phyloP scores from a whole-genome alignment of 2,113 vertebrate species.

The Albula goreensis region DNA sequence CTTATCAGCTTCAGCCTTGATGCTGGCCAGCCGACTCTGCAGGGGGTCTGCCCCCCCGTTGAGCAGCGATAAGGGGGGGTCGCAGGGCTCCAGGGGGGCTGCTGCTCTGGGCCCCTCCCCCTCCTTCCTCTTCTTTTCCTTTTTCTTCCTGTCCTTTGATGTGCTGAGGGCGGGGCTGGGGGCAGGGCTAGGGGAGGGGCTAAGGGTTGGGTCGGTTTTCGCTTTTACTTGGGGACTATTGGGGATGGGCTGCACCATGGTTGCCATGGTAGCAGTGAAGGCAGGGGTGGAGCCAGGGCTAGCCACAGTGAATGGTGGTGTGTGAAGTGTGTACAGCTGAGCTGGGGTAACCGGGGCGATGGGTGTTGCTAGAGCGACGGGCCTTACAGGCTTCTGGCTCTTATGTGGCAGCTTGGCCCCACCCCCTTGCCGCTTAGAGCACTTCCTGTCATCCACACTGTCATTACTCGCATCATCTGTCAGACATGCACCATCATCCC shows the following conservation, averaged over 20 bases:
- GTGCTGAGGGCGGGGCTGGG: slow-evolving; percentile 82
- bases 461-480: slow-evolving; percentile 92
- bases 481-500: slow-evolving; percentile 87
- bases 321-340: slow-evolving; percentile 83
- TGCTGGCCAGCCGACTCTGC: slow-evolving; percentile 95
- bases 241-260: slow-evolving; percentile 88
- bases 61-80: slow-evolving; percentile 35
- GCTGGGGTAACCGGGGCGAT: slow-evolving; percentile 65
- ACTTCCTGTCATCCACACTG: slow-evolving; percentile 89
- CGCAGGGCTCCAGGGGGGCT: slow-evolving; percentile 83
- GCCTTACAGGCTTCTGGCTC: slow-evolving; percentile 87
- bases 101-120: slow-evolving; percentile 82
- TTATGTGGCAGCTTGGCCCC: slow-evolving; percentile 83
- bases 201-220: slow-evolving; percentile 85
- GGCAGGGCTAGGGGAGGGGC: slow-evolving; percentile 66
- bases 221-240: slow-evolving; percentile 95
- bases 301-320: slow-evolving; percentile 78
- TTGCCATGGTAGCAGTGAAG: slow-evolving; percentile 57
- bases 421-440: slow-evolving; percentile 82
- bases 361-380: slow-evolving; percentile 80
- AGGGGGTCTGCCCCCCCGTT: slow-evolving; percentile 91
- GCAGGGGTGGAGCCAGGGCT: slow-evolving; percentile 79
- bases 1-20: slow-evolving; percentile 96
- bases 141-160: slow-evolving; percentile 98
- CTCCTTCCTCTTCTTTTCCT: slow-evolving; percentile 97